A percentile compares a stretch with the other conserved stretches of the same genome.
Conservation (phyloP, 2,113 vertebrate species). For the Lanius collurio region DNA sequence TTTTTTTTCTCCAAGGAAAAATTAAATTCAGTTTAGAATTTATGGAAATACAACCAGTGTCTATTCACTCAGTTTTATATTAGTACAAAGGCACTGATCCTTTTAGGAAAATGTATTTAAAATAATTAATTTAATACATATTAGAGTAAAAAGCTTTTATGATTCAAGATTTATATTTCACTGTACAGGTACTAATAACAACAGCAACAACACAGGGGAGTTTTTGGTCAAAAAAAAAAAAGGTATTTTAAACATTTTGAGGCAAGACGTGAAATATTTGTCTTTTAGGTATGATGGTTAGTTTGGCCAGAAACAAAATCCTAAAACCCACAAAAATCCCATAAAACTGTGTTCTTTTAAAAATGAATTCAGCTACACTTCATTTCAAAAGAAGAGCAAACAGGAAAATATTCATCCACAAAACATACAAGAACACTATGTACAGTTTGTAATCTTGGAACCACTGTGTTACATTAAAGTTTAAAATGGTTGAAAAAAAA, state of each 20-base stretch:
- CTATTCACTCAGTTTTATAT: background rate
- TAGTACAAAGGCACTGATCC: background rate
- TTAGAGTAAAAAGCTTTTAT: background rate
- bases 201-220: rapidly evolving
- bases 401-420: background rate
- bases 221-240: background rate
- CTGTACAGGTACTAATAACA: background rate
- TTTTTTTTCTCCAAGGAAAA: background rate
- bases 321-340: background rate
- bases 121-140: background rate
- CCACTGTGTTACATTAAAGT: background rate
- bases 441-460: background rate
- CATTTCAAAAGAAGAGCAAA: background rate
- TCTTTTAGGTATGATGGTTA: background rate
- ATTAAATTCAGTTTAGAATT: background rate
- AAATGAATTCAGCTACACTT: background rate
- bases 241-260: background rate
- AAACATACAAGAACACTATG: background rate
- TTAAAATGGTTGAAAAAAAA: background rate
- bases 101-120: background rate
- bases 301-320: background rate
- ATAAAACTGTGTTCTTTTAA: background rate
- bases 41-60: background rate
- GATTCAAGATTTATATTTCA: background rate
- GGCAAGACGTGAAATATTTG: background rate